Base-by-base conservation (phyloP, 1,140 invertebrate genomes). In the Drosophila santomea region DNA sequence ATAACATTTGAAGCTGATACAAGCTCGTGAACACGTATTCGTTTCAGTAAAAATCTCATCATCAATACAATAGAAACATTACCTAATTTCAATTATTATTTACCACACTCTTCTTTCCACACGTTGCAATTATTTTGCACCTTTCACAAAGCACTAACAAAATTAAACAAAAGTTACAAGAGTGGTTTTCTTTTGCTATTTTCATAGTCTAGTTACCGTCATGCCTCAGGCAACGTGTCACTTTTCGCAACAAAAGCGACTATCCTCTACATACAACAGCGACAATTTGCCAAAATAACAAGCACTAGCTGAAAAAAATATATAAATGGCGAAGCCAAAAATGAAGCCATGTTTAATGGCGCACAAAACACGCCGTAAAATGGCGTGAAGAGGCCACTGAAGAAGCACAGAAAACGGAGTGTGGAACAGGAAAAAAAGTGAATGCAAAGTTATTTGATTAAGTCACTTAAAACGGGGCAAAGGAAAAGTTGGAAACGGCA, bases 401-500 rank as follows among this genome's bases (percentile, higher is more conserved):
- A 51, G 41, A 74, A 15, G 58, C 25, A 44, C 39, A 8, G 52
- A 73, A 44, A 48, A 17, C 17, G 23, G 43, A 55, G 35, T 73
- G 71, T 52, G 41, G 17, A 43, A 11, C 17, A 74, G 0, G 0
- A 48, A 32, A 56, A 68, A 47, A 62, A 64, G 66, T 74, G 78
- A 88, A 89, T 88, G 84, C 84, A 84, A 88, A 88, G 84, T 88
- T 88, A 89, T 88, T 89, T 88, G 84, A 88, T 88, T 88, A 88
- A 88, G 84, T 84, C 84, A 86, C 83, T 86, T 88, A 88, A 77
- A 68, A 52, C 58, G 25, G 38, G 38, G 35, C 51, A 14, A 36
- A 67, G 12, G 25, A 61, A 61, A 60, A 35, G 28, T 59, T 4
- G 28, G n/a, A 8, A 11, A 25, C 23, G 35, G 28, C 39, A 39